Percentiles rank a stretch among this genome's conserved stretches.
These are phyloP conservation scores for Diplogasteroides magnus DNA, from an alignment of 1,140 invertebrate genomes.

Conservation along the genomic window DNA sequence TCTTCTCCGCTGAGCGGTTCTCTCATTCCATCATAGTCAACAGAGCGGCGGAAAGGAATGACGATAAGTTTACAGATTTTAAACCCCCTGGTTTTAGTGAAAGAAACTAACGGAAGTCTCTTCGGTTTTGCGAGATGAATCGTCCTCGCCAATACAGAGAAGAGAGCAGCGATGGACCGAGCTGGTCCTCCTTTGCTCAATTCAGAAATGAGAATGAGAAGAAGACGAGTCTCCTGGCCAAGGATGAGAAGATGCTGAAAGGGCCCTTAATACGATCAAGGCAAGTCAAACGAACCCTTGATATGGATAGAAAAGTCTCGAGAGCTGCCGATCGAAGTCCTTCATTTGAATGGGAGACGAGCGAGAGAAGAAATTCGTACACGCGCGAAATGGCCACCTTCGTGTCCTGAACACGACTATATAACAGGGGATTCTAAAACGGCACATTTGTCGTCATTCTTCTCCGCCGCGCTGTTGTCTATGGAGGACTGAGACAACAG, in stretches of 20 bases:
- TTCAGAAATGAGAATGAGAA: neutral
- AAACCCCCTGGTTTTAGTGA: too few relatives aligned
- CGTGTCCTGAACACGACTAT: neutral
- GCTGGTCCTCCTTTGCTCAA: neutral
- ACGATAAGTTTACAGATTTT: neutral
- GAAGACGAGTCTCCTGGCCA: neutral
- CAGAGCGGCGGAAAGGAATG: neutral
- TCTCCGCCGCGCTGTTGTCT: neutral
- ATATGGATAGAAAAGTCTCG: neutral
- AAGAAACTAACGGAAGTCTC: neutral
- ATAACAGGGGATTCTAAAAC: neutral
- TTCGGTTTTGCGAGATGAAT: neutral
- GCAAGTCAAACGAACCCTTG: neutral
- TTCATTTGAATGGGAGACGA: neutral
- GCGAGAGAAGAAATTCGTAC: neutral
- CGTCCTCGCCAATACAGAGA: neutral
- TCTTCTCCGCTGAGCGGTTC: neutral
- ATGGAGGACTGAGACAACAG: neutral
- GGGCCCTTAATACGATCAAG: neutral
- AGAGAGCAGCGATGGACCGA: neutral
- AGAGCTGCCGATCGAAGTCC: too few relatives aligned
- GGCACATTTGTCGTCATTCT: neutral
- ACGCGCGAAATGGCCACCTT: too few relatives aligned
- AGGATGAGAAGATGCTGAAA: neutral
- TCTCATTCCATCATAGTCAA: neutral